Evolutionary conservation across 2,797 vertebrate species (phyloP), one percentile per base, ranked within the genome.

Genomic region (Arrhamphus sclerolepis): DNA sequence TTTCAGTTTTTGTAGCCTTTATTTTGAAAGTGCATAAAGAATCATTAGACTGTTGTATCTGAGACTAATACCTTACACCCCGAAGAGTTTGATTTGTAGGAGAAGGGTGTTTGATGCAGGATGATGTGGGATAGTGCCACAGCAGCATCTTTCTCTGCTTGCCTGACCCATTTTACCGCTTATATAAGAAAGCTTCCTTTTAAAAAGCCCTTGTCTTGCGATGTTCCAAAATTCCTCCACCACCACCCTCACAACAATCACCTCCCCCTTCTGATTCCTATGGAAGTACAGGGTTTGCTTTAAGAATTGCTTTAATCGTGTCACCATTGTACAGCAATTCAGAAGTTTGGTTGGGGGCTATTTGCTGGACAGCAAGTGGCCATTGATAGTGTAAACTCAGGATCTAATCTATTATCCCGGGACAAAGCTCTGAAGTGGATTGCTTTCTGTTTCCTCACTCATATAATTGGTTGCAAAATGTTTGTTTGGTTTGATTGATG

Each of bases 141-240:
- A 62, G 79, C 72, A 83, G 81, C 71, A 70, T 78, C 62, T 78
- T 75, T 78, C 28, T 11, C 61, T 76, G 72, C 77, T 44, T 61
- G 55, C 50, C 66, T 90, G 88, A 88, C 86, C 84, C 78, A 89
- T 72, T 90, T 89, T 80, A 56, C 55, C 26, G 66, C 82, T 87
- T 85, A 85, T 21, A 8, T 85, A 85, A 88, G 59, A 82, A 26
- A 57, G 66, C 44, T 80, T 67, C 56, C 82, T 82, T 80, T 62
- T 73, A 73, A 77, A 77, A 80, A 89, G 17, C 46, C 50, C 56
- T 62, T 76, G 63, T 82, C 65, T 78, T 78, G 56, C 68, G 70
- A 41, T 77, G 81, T 82, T 78, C 73, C 71, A 26, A 20, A 68
- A 61, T 41, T 44, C 44, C 22, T 42, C 56, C 42, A 48, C 34